Evolutionary conservation across 2,888 invertebrate species (phyloP).

Genomic region (Melanophora roralis): DNA sequence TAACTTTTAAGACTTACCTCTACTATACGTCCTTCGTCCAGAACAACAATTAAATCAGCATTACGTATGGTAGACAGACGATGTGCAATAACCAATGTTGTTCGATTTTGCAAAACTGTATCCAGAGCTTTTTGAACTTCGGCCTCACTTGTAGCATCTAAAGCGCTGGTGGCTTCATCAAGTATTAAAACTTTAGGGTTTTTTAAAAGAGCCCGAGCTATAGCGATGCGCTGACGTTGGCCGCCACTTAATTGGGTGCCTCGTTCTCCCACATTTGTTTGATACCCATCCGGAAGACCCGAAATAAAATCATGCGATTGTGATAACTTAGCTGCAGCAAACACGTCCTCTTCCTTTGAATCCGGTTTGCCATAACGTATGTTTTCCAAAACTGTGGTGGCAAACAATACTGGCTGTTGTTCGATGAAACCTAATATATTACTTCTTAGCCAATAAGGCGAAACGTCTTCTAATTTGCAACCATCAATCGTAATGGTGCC

Average conservation of each 20-base stretch:
- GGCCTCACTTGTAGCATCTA: constrained; percentile 95
- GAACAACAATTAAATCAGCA: constrained; percentile 94
- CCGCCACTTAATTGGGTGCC: constrained; percentile 96
- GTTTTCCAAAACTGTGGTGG: constrained; percentile 93
- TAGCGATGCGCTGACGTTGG: constrained; percentile 96
- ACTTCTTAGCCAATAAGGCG: constrained; percentile 89
- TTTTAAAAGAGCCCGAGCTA: constrained; percentile 94
- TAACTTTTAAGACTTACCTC: constrained; percentile 80
- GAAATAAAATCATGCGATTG: constrained; percentile 95
- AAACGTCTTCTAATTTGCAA: constrained; percentile 74
- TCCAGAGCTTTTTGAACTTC: constrained; percentile 93
- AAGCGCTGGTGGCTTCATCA: constrained; percentile 97
- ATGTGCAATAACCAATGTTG: constrained; percentile 97
- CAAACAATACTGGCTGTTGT: constrained; percentile 96
- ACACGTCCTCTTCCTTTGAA: constrained; percentile 84
- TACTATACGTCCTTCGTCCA: constrained; percentile 88
- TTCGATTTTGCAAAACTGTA: constrained; percentile 87
- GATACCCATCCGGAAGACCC: constrained; percentile 88
- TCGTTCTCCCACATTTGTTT: constrained; percentile 92
- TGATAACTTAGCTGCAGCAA: constrained; percentile 88
- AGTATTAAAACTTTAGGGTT: constrained; percentile 91
- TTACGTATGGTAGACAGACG: constrained; percentile 93
- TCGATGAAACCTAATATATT: constrained; percentile 91
- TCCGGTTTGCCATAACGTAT: constrained; percentile 91
- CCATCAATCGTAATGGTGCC: constrained; percentile 76